Conservation (phyloP, 23 tunicate genomes). For the Halocynthia roretzi region DNA sequence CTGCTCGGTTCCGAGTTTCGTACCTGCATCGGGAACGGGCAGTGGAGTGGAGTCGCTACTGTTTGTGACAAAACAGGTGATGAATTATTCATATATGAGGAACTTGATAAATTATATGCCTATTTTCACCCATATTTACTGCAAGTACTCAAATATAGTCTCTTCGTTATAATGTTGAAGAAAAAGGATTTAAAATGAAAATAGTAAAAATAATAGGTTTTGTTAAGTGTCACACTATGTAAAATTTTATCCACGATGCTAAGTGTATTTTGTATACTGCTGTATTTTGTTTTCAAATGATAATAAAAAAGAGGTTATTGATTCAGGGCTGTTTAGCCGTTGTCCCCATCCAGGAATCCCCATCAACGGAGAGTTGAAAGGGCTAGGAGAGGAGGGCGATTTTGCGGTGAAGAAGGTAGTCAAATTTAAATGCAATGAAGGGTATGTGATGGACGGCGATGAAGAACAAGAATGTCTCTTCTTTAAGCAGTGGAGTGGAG, state of each 20-base stretch:
- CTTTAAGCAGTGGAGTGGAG: slow-evolving; percentile 26
- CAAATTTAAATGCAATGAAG: slow-evolving; percentile 18
- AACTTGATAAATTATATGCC: neutral
- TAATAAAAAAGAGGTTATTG: no score
- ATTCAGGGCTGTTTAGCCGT: neutral
- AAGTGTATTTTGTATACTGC: no score
- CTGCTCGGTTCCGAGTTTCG: slow-evolving; percentile 11
- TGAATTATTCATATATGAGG: neutral
- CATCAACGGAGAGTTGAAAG: slow-evolving; percentile 9
- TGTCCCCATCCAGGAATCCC: slow-evolving; percentile 35
- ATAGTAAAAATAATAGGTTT: no score
- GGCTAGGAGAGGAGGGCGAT: neutral
- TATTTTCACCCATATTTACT: neutral
- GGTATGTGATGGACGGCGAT: slow-evolving; percentile 23
- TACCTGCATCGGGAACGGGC: slow-evolving; percentile 19
- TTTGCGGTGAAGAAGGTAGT: neutral
- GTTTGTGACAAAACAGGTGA: slow-evolving; percentile 18
- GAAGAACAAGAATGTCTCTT: slow-evolving; percentile 14
- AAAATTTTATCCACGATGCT: no score
- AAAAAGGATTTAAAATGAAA: no score
- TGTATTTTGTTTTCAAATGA: no score
- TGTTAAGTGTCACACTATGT: no score
- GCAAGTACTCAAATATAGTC: neutral
- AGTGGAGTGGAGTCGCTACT: slow-evolving; percentile 16
- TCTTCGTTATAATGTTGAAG: neutral